Base-by-base conservation (phyloP, 2,113 vertebrate species). In the Pachypanchax playfairii region DNA sequence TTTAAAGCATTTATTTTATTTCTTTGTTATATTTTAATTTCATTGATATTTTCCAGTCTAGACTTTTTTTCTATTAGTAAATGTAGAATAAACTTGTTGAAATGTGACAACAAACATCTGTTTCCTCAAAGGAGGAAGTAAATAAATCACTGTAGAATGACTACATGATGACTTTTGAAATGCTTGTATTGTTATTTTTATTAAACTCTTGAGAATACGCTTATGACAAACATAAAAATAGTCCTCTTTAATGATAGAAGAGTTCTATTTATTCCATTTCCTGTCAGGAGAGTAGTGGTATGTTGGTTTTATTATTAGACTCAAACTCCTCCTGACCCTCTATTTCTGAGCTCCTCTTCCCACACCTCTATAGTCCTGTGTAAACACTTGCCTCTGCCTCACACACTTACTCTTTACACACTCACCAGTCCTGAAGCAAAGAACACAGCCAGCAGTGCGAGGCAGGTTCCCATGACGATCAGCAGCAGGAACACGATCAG, bases 401-500 rank as follows among this genome's bases (percentile, higher is more conserved):
- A 21, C 49, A 55, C 41, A 56, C 35, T n/a, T 4, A 38, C 42
- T 28, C 11, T 28, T 26, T 25, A 42, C 72, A 43, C 68, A 46
- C 86, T 96, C 90, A 98, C 96, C 95, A 97, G 91, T 80, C 94
- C 94, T 20, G 94, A 94, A 72, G 95, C 96, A 75, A 98, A 98
- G 93, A 98, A 98, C 76, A 98, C 94, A 14, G 91, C 94, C 46
- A 98, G 93, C 64, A 98, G 91, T 46, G 96, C 95, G 55, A 98
- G 88, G 89, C 96, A 98, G 89, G 96, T 92, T 90, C 96, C 95
- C 94, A 98, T 98, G 76, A 98, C 94, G 85, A 98, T 97, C 80
- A 98, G 94, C 85, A 98, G 94, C 91, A 98, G 89, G 89, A 98
- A 98, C 62, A 97, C 95, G 83, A 98, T 94, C 55, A 98, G 94